These are phyloP conservation scores for Drosophila lini DNA, from an alignment of 1,140 invertebrate genomes.

Conservation along the genomic window DNA sequence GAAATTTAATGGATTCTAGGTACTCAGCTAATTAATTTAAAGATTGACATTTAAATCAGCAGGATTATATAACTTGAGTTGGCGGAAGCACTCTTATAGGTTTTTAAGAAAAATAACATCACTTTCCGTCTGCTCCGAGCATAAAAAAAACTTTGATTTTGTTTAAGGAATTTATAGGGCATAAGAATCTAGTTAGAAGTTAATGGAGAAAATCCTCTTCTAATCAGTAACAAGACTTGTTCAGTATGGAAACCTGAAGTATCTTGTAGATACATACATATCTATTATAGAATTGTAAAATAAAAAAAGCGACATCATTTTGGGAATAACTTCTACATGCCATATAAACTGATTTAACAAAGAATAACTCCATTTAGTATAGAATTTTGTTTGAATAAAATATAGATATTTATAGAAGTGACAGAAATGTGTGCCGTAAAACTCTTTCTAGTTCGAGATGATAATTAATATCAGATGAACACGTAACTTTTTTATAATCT, in stretches of 20 bases:
- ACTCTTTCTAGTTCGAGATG: too few species aligned
- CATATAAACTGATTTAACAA: too few species aligned
- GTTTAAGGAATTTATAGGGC: too few species aligned
- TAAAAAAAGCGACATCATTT: neutral
- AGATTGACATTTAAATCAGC: neutral
- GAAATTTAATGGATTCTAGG: neutral
- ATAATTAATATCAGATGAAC: too few species aligned
- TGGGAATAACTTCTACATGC: too few species aligned
- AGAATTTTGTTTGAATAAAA: too few species aligned
- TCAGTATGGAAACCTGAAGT: neutral
- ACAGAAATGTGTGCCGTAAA: too few species aligned
- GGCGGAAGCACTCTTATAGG: neutral
- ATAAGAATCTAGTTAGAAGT: neutral
- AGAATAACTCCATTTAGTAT: too few species aligned
- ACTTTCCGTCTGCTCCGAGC: rapidly evolving
- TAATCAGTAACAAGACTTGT: neutral
- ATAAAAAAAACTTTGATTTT: too few species aligned
- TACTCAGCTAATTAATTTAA: neutral
- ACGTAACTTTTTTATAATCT: too few species aligned
- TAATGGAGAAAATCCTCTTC: neutral
- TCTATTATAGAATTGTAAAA: neutral
- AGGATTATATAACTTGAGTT: neutral
- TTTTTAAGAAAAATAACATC: neutral
- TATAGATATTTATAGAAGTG: too few species aligned
- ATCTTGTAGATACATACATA: neutral